Base-by-base conservation (phyloP, 1,140 invertebrate genomes). In the Zaprionus nigranus region DNA sequence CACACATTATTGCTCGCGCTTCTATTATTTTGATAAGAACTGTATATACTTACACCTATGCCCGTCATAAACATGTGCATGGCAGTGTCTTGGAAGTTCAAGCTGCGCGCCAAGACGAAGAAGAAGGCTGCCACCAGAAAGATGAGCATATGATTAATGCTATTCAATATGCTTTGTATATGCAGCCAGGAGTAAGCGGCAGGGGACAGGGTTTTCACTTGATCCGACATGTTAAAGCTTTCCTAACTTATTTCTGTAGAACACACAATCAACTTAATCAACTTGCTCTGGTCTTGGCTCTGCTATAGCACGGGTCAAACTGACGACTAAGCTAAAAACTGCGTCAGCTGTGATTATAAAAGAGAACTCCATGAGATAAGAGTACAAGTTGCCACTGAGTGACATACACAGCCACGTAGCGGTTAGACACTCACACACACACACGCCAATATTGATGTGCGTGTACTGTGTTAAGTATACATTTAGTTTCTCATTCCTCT, bases 1-100 rank as follows among this genome's bases (percentile, higher is more conserved):
- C 17, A 17, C 17, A 11, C 30, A 11, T 34, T 30, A 11, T 9
- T 34, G 0, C 30, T 34, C 30, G 17, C 9, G 9, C 30, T 34
- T 34, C 30, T 34, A 40, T 13, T 40, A 40, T 40, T 15, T 40
- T 40, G 38, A n/a, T 5, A n/a, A n/a, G 4, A 40, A 11, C 1
- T 34, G 13, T 40, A 9, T 40, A 15, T 66, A 80, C 91, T 78
- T 65, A 92, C 91, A 17, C 91, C 91, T 6, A 75, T 79, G 6
- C 78, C 76, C 0, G 85, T 90, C 73, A 92, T 43, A 15, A 92
- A 92, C 82, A 90, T 90, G 59, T 92, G 91, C 85, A 92, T 91
- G 11, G 91, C 91, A 6, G 91, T 92, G 26, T 91, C 85, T 65
- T 92, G 58, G 26, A 92, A 92, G 20, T 90, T 59, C 58, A 90